Evolutionary conservation across 2,797 vertebrate species (phyloP).

Genomic region (Poecilia gillii): DNA sequence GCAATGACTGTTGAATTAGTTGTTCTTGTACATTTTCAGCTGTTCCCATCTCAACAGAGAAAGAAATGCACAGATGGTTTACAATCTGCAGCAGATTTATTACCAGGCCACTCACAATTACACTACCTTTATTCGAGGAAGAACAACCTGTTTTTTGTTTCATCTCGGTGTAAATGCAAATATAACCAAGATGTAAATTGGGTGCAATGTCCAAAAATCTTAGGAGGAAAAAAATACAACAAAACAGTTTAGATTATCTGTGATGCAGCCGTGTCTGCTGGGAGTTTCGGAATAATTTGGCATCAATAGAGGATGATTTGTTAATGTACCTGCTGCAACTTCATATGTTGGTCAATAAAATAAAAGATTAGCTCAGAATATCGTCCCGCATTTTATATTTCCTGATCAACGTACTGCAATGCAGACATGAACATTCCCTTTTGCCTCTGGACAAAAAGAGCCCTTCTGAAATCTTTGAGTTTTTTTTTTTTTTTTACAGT

Average conservation of each 20-base stretch:
- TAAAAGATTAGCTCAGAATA: background rate
- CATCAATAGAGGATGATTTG: background rate
- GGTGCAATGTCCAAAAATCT: background rate
- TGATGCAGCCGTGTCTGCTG: background rate
- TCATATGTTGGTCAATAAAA: background rate
- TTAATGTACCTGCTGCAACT: background rate
- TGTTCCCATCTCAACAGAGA: background rate
- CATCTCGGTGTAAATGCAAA: background rate
- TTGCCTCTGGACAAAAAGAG: background rate
- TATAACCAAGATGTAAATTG: background rate
- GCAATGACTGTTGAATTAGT: slow-evolving; percentile 56
- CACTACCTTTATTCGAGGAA: background rate
- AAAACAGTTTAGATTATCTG: background rate
- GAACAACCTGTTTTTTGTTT: background rate
- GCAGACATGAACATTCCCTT: background rate
- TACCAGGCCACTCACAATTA: background rate
- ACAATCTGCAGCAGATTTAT: background rate
- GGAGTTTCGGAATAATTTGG: background rate
- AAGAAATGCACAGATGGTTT: background rate
- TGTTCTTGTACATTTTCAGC: slow-evolving; percentile 24
- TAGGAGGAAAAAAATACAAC: background rate
- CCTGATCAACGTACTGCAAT: background rate
- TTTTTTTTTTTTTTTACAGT: too few species aligned
- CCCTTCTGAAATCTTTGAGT: too few species aligned
- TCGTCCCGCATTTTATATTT: background rate